A percentile compares a stretch with the other conserved stretches of the same genome.
Conservation (phyloP, 2,113 vertebrate genomes). For the Sylvia atricapilla region DNA sequence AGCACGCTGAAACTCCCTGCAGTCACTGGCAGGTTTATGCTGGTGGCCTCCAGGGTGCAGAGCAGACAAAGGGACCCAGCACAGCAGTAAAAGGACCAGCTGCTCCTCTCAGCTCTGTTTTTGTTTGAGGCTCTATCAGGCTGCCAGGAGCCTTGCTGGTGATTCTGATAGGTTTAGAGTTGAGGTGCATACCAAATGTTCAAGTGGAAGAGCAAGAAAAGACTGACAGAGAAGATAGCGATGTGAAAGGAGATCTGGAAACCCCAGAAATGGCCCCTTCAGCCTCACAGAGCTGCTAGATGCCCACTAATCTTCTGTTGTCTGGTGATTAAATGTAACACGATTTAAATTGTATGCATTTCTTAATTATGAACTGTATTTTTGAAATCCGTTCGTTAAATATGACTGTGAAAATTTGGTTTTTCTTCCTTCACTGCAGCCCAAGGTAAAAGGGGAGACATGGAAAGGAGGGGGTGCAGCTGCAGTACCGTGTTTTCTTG, state of each 20-base stretch:
- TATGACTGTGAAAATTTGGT: neutral
- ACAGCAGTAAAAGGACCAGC: slow-evolving; percentile 44
- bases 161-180: slow-evolving; percentile 41
- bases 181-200: slow-evolving; percentile 27
- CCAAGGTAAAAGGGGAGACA: neutral
- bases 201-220: slow-evolving; percentile 8
- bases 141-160: slow-evolving; percentile 19
- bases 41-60: slow-evolving; percentile 47
- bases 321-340: neutral
- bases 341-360: neutral
- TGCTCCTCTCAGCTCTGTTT: slow-evolving; percentile 1
- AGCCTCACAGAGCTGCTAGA: neutral
- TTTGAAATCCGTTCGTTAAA: neutral
- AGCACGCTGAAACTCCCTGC: neutral
- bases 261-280: neutral
- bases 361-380: neutral
- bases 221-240: neutral
- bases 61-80: slow-evolving; percentile 44
- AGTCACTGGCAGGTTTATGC: neutral
- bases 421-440: neutral
- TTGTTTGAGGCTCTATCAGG: slow-evolving; percentile 32
- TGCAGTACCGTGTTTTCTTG: neutral
- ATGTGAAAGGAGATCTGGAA: neutral
- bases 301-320: neutral
- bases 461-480: neutral